Evolutionary conservation across 2,888 invertebrate species (phyloP).

Genomic region (Sinodicranocentrus sp.): DNA sequence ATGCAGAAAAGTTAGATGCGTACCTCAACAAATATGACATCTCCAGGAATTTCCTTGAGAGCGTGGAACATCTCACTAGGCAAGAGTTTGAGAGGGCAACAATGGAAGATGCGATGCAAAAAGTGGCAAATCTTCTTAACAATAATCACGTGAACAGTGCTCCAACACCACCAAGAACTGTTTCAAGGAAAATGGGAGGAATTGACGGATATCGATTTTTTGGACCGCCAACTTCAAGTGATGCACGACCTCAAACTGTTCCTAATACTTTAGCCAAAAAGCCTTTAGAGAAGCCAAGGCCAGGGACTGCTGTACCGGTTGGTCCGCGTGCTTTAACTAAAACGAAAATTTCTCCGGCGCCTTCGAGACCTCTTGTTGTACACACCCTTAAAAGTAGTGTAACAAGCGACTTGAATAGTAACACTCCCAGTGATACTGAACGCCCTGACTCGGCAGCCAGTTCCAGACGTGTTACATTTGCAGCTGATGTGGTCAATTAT

Average conservation of each 20-base stretch:
- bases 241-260: constrained; percentile 37
- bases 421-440: constrained; percentile 1
- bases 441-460: constrained; percentile 33
- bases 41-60: constrained; percentile 31
- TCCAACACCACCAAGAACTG: not conserved
- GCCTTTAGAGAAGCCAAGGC: not conserved
- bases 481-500: constrained; percentile 67
- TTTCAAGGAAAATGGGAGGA: not conserved
- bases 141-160: not conserved
- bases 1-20: not conserved
- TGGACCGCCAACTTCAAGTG: not conserved
- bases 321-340: not conserved
- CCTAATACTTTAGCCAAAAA: not conserved
- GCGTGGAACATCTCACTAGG: constrained; percentile 16
- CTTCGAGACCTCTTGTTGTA: not conserved
- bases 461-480: constrained; percentile 66
- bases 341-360: not conserved
- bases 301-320: not conserved
- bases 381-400: constrained; percentile 2
- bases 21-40: constrained; percentile 32
- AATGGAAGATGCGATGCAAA: not conserved
- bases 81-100: constrained; percentile 47
- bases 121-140: not conserved
- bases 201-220: not conserved
- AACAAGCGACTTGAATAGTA: too few relatives aligned